Percentiles rank a stretch among this genome's conserved stretches.
Conservation (phyloP, 2,797 vertebrate species). For the Neosilurus hyrtlii region DNA sequence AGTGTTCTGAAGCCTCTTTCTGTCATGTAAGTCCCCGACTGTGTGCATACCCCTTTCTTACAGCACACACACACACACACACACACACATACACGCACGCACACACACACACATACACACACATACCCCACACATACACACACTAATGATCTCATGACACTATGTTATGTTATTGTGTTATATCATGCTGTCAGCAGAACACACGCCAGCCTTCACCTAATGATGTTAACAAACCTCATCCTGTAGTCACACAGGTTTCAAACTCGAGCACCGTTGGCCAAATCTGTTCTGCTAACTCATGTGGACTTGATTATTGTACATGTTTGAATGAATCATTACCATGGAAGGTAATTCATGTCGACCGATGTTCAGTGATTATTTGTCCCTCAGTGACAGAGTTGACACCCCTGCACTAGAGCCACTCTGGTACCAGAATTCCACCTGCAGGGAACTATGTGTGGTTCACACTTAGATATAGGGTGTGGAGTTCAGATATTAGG, state of each 20-base stretch:
- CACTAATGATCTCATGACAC: neutral
- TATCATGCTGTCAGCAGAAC: neutral
- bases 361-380: too few species aligned
- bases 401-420: too few species aligned
- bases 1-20: constrained; percentile 20
- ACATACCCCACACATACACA: neutral
- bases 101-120: neutral
- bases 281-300: too few species aligned
- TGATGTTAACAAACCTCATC: neutral
- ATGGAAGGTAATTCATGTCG: too few species aligned
- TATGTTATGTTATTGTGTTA: neutral
- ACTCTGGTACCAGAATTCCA: neutral
- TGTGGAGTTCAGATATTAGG: too few species aligned
- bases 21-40: constrained; percentile 42
- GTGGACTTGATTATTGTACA: too few species aligned
- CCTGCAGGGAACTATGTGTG: neutral
- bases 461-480: too few species aligned
- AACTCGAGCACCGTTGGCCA: too few species aligned
- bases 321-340: too few species aligned
- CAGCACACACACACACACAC: neutral
- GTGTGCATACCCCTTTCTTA: neutral
- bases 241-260: too few species aligned
- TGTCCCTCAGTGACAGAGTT: too few species aligned
- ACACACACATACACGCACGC: neutral
- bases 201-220: neutral